These are phyloP conservation scores for Linyphia triangularis DNA, from an alignment of 2,888 invertebrate genomes.

Conservation along the genomic window DNA sequence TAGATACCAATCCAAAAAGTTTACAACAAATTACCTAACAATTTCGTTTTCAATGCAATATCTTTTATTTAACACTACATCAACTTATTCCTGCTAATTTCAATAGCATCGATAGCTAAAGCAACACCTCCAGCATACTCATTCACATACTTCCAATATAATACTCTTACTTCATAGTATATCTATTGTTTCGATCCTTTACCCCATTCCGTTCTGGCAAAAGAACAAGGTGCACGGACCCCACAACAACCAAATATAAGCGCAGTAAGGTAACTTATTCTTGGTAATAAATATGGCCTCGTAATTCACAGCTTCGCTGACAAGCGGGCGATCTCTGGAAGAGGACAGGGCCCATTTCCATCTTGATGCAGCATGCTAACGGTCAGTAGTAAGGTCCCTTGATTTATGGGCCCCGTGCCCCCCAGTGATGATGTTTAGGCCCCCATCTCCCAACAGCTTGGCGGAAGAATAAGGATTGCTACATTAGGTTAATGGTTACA, in stretches of 20 bases:
- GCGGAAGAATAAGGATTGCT: slow-evolving; percentile 68
- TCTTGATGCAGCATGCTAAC: slow-evolving; percentile 12
- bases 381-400: slow-evolving; percentile 29
- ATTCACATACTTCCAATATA: too few species aligned
- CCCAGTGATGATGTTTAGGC: slow-evolving; percentile 59
- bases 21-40: too few species aligned
- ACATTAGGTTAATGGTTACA: slow-evolving; percentile 69
- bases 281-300: slow-evolving; percentile 11
- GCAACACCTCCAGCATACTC: too few species aligned
- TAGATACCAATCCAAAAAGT: too few species aligned
- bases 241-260: not conserved
- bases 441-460: slow-evolving; percentile 37
- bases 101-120: too few species aligned
- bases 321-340: not conserved
- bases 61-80: too few species aligned
- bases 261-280: slow-evolving; percentile 1
- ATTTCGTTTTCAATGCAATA: too few species aligned
- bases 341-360: slow-evolving; percentile 41
- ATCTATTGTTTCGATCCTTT: not conserved
- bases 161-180: too few species aligned
- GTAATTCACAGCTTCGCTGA: slow-evolving; percentile 41
- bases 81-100: too few species aligned
- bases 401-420: slow-evolving; percentile 63
- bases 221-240: not conserved
- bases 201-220: not conserved